Conservation (phyloP, 2,113 vertebrate species). For the Prunella himalayana region DNA sequence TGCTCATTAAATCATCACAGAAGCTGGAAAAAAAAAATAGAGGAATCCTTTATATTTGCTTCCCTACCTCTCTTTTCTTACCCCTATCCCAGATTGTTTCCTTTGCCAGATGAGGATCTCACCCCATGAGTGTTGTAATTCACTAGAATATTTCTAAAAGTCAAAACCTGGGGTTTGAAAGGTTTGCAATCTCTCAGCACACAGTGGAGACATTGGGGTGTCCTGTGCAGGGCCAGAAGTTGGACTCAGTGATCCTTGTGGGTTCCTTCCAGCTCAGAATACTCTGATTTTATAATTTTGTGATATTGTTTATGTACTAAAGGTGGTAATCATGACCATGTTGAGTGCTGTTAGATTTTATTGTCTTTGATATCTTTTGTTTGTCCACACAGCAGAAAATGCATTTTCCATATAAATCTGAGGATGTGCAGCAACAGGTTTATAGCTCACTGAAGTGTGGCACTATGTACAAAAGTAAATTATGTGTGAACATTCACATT, state of each 20-base stretch:
- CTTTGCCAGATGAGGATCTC: background rate
- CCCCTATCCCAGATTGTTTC: background rate
- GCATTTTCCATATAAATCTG: background rate
- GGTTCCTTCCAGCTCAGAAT: background rate
- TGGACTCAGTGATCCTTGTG: background rate
- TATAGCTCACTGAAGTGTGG: background rate
- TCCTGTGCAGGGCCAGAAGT: background rate
- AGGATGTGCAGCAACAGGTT: background rate
- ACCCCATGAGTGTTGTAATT: background rate
- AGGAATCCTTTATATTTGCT: background rate
- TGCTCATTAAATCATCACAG: background rate
- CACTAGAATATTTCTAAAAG: background rate
- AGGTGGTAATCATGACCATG: background rate
- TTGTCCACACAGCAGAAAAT: background rate
- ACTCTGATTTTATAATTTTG: background rate
- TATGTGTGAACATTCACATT: background rate
- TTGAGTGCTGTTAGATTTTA: background rate
- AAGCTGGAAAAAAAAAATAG: background rate
- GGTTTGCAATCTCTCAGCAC: background rate
- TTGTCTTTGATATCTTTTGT: background rate
- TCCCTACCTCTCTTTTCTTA: background rate
- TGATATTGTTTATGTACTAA: background rate
- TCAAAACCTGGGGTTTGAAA: background rate
- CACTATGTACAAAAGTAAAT: background rate
- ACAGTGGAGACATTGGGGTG: accelerated